phyloP scores from a whole-genome alignment of 37 sponge, comb jelly and placozoan genomes.

The Geodia barretti region DNA sequence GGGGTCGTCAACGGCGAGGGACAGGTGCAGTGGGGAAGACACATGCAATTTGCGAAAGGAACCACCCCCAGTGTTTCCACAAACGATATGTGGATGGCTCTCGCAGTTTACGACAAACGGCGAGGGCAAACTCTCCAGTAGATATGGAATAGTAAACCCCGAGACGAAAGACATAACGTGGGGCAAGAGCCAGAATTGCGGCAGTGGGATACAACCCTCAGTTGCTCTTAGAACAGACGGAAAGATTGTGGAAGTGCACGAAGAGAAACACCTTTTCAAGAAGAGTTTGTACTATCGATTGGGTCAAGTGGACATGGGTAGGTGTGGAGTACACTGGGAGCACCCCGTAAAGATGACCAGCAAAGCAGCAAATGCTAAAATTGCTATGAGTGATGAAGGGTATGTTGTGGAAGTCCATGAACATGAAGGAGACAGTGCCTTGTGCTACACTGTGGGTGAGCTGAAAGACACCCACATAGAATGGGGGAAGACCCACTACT shows the following conservation, averaged over 20 bases:
- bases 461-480: background rate
- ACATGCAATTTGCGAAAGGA: background rate
- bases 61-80: background rate
- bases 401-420: background rate
- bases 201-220: background rate
- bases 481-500: background rate
- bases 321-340: background rate
- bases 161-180: background rate
- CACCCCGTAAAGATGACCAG: background rate
- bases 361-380: background rate
- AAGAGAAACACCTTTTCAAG: background rate
- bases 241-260: background rate
- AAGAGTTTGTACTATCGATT: background rate
- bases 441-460: background rate
- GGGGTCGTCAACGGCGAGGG: background rate
- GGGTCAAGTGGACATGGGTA: background rate
- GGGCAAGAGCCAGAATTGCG: background rate
- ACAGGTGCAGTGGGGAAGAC: background rate
- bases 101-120: background rate
- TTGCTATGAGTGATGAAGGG: background rate
- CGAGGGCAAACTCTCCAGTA: background rate
- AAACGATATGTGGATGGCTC: background rate
- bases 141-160: background rate
- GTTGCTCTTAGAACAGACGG: background rate
- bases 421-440: background rate